These are phyloP conservation scores for Megalopta genalis DNA, from an alignment of 1,140 invertebrate species.

Conservation along the genomic window DNA sequence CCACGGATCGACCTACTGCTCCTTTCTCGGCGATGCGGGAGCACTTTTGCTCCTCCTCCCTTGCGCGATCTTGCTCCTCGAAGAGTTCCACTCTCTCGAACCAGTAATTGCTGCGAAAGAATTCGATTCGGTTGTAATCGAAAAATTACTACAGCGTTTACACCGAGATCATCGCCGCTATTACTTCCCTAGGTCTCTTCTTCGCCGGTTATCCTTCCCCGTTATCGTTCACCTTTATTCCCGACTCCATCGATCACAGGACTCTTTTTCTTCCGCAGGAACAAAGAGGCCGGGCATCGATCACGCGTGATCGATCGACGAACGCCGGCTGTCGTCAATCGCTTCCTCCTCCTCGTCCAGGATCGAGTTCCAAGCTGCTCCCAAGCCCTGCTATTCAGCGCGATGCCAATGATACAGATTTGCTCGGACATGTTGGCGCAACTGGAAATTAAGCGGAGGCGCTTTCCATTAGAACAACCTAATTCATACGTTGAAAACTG, in stretches of 20 bases:
- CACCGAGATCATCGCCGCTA: background rate
- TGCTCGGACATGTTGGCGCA: no score
- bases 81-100: conserved; percentile 32
- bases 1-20: conserved; percentile 47
- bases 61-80: background rate
- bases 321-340: background rate
- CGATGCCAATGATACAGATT: no score
- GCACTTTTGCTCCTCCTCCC: background rate
- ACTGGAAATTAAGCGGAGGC: no score
- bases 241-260: conserved; percentile 10
- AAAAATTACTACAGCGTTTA: no score
- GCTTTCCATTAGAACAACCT: no score
- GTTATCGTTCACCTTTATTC: conserved; percentile 12
- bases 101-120: no score
- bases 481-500: no score
- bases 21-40: conserved; percentile 42
- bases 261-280: background rate
- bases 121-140: no score
- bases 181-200: background rate
- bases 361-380: no score
- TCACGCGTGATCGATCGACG: conserved; percentile 14
- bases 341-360: background rate
- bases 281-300: conserved; percentile 1
- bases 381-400: no score
- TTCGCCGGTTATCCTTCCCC: conserved; percentile 1